A percentile compares a stretch with the other conserved stretches of the same genome.
Evolutionary conservation across 2,888 invertebrate species (phyloP).

Genomic region (Tachina fera): DNA sequence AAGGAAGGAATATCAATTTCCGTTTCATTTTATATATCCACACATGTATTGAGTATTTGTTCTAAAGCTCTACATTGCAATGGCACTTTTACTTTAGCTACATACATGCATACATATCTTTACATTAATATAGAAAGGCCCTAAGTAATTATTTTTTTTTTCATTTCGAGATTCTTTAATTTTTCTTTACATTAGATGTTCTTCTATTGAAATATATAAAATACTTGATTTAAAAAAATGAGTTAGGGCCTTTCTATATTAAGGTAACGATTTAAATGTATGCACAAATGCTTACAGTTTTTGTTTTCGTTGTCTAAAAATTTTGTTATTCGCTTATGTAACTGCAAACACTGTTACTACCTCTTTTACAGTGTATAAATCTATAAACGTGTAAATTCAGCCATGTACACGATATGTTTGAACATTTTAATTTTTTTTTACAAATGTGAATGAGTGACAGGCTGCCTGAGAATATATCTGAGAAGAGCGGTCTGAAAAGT

Average conservation of each 20-base stretch:
- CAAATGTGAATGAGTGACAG: conserved; percentile 1
- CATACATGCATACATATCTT: too few relatives aligned
- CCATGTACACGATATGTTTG: conserved; percentile 5
- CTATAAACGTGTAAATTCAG: conserved; percentile 24
- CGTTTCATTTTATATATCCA: conserved; percentile 46
- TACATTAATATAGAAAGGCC: too few relatives aligned
- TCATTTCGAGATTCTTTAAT: too few relatives aligned
- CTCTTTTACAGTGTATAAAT: not conserved
- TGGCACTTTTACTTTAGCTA: not conserved
- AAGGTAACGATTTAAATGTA: too few relatives aligned
- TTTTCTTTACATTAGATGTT: too few relatives aligned
- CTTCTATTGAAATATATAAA: too few relatives aligned
- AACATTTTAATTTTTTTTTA: not conserved
- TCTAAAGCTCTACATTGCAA: not conserved
- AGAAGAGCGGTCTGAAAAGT: not conserved
- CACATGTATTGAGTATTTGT: conserved; percentile 6
- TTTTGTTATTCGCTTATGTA: not conserved
- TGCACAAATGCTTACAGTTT: not conserved
- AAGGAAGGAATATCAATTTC: conserved; percentile 58
- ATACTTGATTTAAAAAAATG: too few relatives aligned
- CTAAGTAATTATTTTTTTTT: too few relatives aligned
- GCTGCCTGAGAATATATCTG: not conserved
- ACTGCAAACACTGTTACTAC: not conserved
- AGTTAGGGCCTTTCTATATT: too few relatives aligned
- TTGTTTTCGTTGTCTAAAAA: not conserved